Conservation (phyloP, 2,888 invertebrate genomes). For the Hetaerina titia region DNA sequence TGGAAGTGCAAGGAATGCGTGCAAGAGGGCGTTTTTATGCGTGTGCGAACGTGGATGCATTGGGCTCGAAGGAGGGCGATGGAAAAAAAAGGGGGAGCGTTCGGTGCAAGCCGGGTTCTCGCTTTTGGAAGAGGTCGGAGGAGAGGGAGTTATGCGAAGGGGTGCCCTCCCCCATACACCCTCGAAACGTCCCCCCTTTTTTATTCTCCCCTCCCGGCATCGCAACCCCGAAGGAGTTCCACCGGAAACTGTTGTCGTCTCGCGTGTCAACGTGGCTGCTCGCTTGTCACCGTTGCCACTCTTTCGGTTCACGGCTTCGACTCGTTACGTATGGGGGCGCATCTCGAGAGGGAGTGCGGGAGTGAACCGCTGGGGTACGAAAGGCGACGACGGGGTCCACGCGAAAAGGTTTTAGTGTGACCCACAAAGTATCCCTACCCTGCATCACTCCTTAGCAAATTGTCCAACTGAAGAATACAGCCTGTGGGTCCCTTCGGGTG, state of each 20-base stretch:
- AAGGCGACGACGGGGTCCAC: too few relatives aligned
- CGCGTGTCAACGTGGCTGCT: background rate
- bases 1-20: background rate
- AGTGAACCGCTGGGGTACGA: too few relatives aligned
- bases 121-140: too few relatives aligned
- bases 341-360: too few relatives aligned
- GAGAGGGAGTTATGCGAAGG: too few relatives aligned
- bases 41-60: background rate
- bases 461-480: too few relatives aligned
- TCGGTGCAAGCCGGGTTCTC: background rate
- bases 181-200: background rate
- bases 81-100: background rate
- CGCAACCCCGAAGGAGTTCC: background rate
- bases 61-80: background rate
- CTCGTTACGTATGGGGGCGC: too few relatives aligned
- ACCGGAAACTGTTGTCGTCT: background rate
- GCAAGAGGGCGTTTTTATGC: background rate
- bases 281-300: background rate
- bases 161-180: too few relatives aligned
- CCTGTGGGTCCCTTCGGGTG: too few relatives aligned
- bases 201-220: background rate
- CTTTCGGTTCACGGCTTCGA: background rate
- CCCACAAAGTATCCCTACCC: too few relatives aligned
- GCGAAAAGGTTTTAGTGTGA: too few relatives aligned
- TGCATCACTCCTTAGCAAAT: too few relatives aligned